phyloP scores from a whole-genome alignment of 2,113 vertebrate genomes.

The Strigops habroptila region DNA sequence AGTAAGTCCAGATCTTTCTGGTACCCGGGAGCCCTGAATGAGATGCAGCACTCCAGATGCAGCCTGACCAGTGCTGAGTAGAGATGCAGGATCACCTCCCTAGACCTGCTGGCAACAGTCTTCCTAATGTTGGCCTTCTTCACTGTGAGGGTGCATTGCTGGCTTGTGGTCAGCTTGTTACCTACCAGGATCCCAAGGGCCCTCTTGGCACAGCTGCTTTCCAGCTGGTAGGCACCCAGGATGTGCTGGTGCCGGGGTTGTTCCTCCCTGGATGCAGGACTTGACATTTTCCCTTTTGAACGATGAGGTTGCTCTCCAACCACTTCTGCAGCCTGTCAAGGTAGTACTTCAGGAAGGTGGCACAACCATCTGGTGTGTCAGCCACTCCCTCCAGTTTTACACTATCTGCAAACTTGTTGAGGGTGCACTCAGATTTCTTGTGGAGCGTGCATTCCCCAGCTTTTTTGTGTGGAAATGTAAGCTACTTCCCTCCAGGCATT shows the following conservation, averaged over 20 bases:
- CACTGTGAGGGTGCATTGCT: background rate
- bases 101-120: background rate
- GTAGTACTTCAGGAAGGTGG: background rate
- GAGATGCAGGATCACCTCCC: background rate
- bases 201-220: background rate
- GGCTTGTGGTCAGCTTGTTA: background rate
- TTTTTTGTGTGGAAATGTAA: background rate
- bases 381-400: background rate
- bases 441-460: background rate
- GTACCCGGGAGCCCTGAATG: background rate
- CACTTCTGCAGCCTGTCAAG: background rate
- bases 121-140: background rate
- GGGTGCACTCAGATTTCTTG: background rate
- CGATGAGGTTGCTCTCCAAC: background rate
- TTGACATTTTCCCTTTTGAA: background rate
- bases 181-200: background rate
- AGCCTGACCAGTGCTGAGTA: background rate
- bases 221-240: background rate
- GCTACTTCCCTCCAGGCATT: background rate
- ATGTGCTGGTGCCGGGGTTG: background rate
- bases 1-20: background rate
- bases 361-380: background rate
- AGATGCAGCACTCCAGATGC: background rate
- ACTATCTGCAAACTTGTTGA: background rate
- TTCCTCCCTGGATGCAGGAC: background rate